Conservation (phyloP, 2,113 vertebrate species). For the Lasiurus borealis region DNA sequence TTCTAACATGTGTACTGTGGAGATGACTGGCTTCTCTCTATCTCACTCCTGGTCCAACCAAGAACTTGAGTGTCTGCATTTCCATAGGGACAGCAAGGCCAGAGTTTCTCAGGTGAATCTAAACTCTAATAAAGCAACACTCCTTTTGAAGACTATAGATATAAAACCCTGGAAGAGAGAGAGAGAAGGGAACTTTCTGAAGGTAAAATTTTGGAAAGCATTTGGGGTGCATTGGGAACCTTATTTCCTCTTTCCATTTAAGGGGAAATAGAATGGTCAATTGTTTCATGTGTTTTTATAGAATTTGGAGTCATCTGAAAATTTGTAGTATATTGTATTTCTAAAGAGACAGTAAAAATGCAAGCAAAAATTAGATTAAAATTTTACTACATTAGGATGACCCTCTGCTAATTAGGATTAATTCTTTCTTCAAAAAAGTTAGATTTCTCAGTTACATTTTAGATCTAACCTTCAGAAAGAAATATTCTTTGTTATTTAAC, state of each 20-base stretch:
- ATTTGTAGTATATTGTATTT: neutral
- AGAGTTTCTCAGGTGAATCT: neutral
- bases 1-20: neutral
- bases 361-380: neutral
- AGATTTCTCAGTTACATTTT: neutral
- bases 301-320: neutral
- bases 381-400: neutral
- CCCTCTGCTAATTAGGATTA: conserved; percentile 44
- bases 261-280: neutral
- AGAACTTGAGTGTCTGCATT: neutral
- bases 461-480: neutral
- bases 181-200: neutral
- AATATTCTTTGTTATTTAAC: conserved; percentile 11
- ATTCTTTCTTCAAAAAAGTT: conserved; percentile 37
- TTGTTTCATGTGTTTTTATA: neutral
- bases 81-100: neutral
- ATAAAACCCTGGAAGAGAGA: neutral
- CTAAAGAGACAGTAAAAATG: conserved; percentile 32
- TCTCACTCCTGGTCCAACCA: neutral
- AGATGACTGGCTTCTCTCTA: neutral
- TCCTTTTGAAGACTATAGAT: neutral
- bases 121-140: neutral
- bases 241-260: neutral
- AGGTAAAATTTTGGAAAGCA: neutral
- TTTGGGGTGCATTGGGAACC: neutral